Evolutionary conservation across 2,797 vertebrate species (phyloP), one percentile per base, ranked within the genome.

Genomic region (Labeo calbasu): DNA sequence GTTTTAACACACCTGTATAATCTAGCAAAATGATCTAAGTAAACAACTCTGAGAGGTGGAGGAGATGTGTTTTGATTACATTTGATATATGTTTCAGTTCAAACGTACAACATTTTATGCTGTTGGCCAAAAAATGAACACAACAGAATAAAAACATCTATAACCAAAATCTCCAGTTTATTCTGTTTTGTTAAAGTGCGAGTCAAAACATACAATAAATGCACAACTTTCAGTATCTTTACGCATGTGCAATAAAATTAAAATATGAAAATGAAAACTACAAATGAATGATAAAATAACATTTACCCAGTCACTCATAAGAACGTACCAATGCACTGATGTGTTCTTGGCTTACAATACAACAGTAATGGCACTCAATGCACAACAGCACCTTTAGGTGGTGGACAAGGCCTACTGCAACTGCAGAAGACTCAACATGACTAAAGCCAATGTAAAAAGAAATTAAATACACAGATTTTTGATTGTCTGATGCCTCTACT

Each of bases 121-220:
- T 25, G 28, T 61, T 21, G 10, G 25, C 46, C 51, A 19, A 82
- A 65, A 13, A 82, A 75, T 17, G 32, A 11, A 10, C 43, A 71
- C 40, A 59, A 53, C 46, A 57, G 32, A 55, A n/a, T 70, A n/a
- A 80, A 17, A 50, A 57, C 17, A 25, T 59, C n/a, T 15, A 36
- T 14, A 51, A 79, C 25, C 40, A 55, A 55, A 72, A 48, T 40
- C 9, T 40, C 19, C 14, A 57, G 70, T 85, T 86, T 86, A 77
- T 66, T 79, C 36, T 84, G 23, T 70, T 79, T 82, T 19, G 71
- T 76, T 71, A 78, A 83, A 81, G 77, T 75, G 21, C 55, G 21
- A 70, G 36, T 81, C 4, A 40, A 78, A 73, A 15, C 36, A 50
- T 77, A 81, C 55, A 81, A 28, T 11, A 57, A 81, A 70, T 43